These are phyloP conservation scores for Coregonus sp. DNA, from an alignment of 2,797 vertebrate genomes.

Conservation along the genomic window DNA sequence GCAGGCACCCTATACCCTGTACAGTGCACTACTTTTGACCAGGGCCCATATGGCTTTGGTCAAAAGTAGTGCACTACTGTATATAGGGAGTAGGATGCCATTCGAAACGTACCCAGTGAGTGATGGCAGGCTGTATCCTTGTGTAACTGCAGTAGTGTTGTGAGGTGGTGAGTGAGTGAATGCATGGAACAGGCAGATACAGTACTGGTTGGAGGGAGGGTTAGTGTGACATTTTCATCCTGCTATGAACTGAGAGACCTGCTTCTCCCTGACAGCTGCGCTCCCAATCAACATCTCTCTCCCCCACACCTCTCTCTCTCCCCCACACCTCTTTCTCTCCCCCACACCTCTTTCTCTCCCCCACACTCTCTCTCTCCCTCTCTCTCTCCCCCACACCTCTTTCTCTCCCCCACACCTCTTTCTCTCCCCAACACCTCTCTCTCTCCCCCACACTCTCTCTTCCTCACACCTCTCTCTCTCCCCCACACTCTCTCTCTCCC, in stretches of 20 bases:
- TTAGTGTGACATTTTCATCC: not conserved
- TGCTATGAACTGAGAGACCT: conserved; percentile 1
- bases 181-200: no score
- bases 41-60: no score
- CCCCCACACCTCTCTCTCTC: not conserved
- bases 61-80: no score
- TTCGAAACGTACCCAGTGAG: no score
- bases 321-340: not conserved
- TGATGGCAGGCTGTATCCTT: not conserved
- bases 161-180: not conserved
- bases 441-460: not conserved
- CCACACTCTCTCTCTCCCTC: not conserved
- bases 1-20: not conserved
- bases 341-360: no score
- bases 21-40: no score
- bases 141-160: not conserved
- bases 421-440: not conserved
- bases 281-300: conserved; percentile 4
- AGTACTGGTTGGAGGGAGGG: not conserved
- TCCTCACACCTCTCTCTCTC: not conserved
- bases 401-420: not conserved
- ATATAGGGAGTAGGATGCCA: no score
- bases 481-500: not conserved
- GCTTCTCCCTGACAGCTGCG: not conserved
- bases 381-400: not conserved